A percentile compares a stretch with the other conserved stretches of the same genome.
Conservation (phyloP, 2,113 vertebrate genomes). For the Montifringilla adamsi region DNA sequence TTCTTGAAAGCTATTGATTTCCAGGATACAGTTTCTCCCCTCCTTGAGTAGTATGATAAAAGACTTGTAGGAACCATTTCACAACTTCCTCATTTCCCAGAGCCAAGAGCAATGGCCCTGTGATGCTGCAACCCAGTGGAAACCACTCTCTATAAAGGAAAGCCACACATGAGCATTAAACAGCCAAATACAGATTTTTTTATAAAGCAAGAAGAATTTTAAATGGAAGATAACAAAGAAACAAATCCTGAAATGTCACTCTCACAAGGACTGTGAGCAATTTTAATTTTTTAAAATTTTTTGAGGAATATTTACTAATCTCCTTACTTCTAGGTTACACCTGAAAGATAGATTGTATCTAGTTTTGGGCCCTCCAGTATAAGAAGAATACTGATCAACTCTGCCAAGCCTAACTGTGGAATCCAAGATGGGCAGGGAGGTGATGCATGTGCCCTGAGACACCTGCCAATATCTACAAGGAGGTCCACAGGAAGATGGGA, state of each 20-base stretch:
- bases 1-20: not conserved
- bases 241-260: not conserved
- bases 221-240: not conserved
- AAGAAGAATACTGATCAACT: not conserved
- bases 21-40: not conserved
- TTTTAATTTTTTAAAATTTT: not conserved
- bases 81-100: not conserved
- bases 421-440: not conserved
- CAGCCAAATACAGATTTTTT: not conserved
- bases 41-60: not conserved
- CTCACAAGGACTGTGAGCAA: not conserved
- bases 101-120: not conserved
- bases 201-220: not conserved
- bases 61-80: not conserved
- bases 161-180: not conserved
- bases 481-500: not conserved
- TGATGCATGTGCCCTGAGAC: not conserved
- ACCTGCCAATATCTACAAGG: not conserved
- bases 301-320: not conserved
- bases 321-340: not conserved
- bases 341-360: not conserved
- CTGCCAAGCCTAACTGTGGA: not conserved
- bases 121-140: not conserved
- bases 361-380: not conserved
- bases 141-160: not conserved